A percentile compares a stretch with the other conserved stretches of the same genome.
Evolutionary conservation across 2,888 invertebrate species (phyloP).

Genomic region (Amphipoea lucens): DNA sequence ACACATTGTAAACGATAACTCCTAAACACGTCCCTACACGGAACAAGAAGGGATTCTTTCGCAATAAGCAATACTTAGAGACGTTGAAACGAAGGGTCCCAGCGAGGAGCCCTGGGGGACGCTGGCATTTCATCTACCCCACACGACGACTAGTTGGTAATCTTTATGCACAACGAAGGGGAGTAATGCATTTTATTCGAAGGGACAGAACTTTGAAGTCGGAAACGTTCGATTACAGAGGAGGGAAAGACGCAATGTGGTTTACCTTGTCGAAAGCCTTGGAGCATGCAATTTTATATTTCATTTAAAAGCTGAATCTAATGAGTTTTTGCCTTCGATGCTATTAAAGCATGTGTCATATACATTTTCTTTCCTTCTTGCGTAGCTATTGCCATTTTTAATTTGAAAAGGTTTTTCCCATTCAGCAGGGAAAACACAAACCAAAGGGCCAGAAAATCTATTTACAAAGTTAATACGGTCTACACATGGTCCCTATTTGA

Average conservation of each 20-base stretch:
- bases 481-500: not conserved
- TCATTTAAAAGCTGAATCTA: slow-evolving; percentile 30
- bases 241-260: slow-evolving; percentile 63
- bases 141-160: slow-evolving; percentile 76
- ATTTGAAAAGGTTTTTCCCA: slow-evolving; percentile 8
- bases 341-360: not conserved
- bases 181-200: slow-evolving; percentile 75
- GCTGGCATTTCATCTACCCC: slow-evolving; percentile 81
- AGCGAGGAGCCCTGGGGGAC: slow-evolving; percentile 78
- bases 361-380: not conserved
- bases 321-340: slow-evolving; percentile 32
- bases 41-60: slow-evolving; percentile 69
- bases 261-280: slow-evolving; percentile 59
- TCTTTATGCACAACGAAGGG: slow-evolving; percentile 72
- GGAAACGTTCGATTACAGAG: slow-evolving; percentile 65
- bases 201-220: slow-evolving; percentile 73
- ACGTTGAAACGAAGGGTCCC: slow-evolving; percentile 69
- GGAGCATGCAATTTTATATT: slow-evolving; percentile 56
- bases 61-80: slow-evolving; percentile 80
- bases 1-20: slow-evolving; percentile 83
- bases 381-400: not conserved
- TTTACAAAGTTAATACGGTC: not conserved
- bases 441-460: not conserved
- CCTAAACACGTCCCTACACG: slow-evolving; percentile 66
- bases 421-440: not conserved